Conservation (phyloP, 2,113 vertebrate genomes). For the Caranx ignobilis region DNA sequence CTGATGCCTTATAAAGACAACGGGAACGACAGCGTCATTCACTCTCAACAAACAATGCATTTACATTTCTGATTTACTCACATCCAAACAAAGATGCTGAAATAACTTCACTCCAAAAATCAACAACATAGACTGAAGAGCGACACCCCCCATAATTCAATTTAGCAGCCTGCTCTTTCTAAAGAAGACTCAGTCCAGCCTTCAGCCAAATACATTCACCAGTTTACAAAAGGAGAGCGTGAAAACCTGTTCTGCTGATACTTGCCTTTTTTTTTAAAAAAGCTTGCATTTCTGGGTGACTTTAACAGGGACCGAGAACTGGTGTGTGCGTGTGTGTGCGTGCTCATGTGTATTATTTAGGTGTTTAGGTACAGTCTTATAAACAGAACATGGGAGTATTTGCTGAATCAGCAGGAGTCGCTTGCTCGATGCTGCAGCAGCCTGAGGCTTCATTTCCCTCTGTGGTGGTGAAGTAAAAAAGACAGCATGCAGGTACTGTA, state of each 20-base stretch:
- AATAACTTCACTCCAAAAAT: background rate
- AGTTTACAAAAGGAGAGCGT: conserved; percentile 29
- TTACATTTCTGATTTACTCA: conserved; percentile 37
- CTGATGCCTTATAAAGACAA: background rate
- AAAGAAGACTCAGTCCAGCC: conserved; percentile 22
- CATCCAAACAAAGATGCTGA: conserved; percentile 24
- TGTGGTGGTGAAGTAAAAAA: background rate
- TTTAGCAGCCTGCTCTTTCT: conserved; percentile 31
- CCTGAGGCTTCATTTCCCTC: conserved; percentile 1
- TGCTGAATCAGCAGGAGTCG: conserved; percentile 12
- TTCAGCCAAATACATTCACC: conserved; percentile 26
- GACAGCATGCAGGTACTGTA: too few species aligned
- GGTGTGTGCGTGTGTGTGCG: background rate
- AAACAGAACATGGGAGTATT: too few species aligned
- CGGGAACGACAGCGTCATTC: background rate
- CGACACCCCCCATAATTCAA: conserved; percentile 30
- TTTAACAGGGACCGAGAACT: background rate
- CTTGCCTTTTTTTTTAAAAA: background rate
- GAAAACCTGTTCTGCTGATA: conserved; percentile 24
- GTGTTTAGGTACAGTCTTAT: background rate
- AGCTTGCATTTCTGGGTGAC: conserved; percentile 14
- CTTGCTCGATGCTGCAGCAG: background rate
- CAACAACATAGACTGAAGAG: conserved; percentile 1
- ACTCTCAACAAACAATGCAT: background rate
- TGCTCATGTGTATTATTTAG: background rate